A percentile compares a stretch with the other conserved stretches of the same genome.
Evolutionary conservation across 2,888 invertebrate genomes (phyloP).

Genomic region (Scaptomyza reducta): DNA sequence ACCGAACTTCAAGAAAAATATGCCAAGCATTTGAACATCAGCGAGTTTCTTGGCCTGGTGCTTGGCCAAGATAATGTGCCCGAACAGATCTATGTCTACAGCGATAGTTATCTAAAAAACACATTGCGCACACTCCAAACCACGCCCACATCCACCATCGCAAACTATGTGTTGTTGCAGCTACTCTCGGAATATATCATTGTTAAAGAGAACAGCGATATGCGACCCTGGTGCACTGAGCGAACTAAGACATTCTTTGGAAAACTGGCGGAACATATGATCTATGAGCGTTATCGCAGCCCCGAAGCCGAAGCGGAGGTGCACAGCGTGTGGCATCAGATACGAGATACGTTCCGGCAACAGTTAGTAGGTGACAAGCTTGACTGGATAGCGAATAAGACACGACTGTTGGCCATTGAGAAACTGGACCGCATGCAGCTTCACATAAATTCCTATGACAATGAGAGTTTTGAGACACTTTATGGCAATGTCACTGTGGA

Average conservation of each 20-base stretch:
- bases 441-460: slow-evolving; percentile 73
- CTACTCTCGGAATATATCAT: slow-evolving; percentile 68
- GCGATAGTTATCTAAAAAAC: slow-evolving; percentile 59
- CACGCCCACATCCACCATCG: slow-evolving; percentile 50
- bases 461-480: slow-evolving; percentile 61
- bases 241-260: slow-evolving; percentile 71
- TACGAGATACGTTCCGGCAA: slow-evolving; percentile 66
- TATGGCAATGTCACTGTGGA: slow-evolving; percentile 60
- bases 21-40: slow-evolving; percentile 62
- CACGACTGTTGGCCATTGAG: slow-evolving; percentile 67
- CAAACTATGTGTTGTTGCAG: slow-evolving; percentile 77
- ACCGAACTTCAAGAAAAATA: slow-evolving; percentile 58
- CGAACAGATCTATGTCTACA: slow-evolving; percentile 68
- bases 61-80: slow-evolving; percentile 71
- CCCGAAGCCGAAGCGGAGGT: slow-evolving; percentile 67
- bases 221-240: slow-evolving; percentile 63
- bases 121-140: slow-evolving; percentile 47
- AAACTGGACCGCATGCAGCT: slow-evolving; percentile 74
- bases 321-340: slow-evolving; percentile 71
- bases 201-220: slow-evolving; percentile 29
- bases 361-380: slow-evolving; percentile 68
- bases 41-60: slow-evolving; percentile 63
- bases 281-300: slow-evolving; percentile 68
- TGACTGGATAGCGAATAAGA: slow-evolving; percentile 76
- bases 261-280: slow-evolving; percentile 73